These are phyloP conservation scores for Pycnomerus fuliginosus DNA, from an alignment of 2,888 invertebrate species.

Conservation along the genomic window DNA sequence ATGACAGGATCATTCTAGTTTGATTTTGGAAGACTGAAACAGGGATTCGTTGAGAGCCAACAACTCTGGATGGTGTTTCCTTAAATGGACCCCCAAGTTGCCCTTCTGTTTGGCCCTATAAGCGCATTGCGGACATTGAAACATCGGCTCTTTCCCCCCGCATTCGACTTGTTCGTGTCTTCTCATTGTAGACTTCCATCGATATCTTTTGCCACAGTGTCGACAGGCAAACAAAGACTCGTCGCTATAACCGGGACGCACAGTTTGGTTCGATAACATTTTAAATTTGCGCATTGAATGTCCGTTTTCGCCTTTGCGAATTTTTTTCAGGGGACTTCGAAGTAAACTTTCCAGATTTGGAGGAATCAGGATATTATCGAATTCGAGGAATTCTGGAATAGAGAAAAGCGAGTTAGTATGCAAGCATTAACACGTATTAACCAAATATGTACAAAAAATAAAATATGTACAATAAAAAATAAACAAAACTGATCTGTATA, in stretches of 20 bases:
- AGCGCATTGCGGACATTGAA: conserved; percentile 78
- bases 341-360: conserved; percentile 37
- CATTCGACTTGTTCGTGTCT: conserved; percentile 77
- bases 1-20: neutral
- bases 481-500: conserved; percentile 1
- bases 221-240: conserved; percentile 72
- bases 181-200: conserved; percentile 79
- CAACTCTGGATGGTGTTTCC: conserved; percentile 65
- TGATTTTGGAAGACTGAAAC: conserved; percentile 10
- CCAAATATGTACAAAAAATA: neutral
- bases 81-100: conserved; percentile 77
- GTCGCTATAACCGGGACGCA: conserved; percentile 52
- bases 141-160: conserved; percentile 77
- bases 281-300: conserved; percentile 37
- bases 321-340: conserved; percentile 29
- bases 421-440: neutral
- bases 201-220: conserved; percentile 82
- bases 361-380: conserved; percentile 46
- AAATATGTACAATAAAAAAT: neutral
- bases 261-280: conserved; percentile 30
- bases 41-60: conserved; percentile 18
- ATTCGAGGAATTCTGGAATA: conserved; percentile 47
- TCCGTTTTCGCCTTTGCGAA: conserved; percentile 31
- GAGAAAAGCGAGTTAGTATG: conserved; percentile 11
- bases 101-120: conserved; percentile 82